phyloP scores from a whole-genome alignment of 1,140 invertebrate genomes.

The Sycobia sp. region DNA sequence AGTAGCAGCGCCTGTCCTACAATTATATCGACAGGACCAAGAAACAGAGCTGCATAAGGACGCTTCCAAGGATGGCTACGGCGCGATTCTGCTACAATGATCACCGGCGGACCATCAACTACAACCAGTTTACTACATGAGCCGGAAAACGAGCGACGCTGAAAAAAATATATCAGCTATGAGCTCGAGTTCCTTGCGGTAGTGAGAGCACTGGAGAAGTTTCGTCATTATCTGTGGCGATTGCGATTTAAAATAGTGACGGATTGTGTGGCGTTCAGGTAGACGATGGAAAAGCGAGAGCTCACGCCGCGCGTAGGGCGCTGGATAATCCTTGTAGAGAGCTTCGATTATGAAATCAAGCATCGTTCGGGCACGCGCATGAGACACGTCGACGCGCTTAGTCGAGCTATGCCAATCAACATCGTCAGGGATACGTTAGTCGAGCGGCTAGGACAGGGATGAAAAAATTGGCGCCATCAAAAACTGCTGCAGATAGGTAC shows the following conservation, averaged over 20 bases:
- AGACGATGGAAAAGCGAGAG: background rate
- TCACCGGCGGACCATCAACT: too few species aligned
- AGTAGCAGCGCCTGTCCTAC: too few species aligned
- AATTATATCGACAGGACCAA: constrained; percentile 4
- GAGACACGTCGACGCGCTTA: background rate
- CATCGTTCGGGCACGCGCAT: background rate
- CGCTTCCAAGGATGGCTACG: too few species aligned
- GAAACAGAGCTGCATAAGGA: constrained; percentile 36
- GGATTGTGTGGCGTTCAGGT: background rate
- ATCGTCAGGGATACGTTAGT: background rate
- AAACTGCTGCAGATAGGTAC: too few species aligned
- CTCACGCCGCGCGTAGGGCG: background rate
- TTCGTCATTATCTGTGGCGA: background rate
- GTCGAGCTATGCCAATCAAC: background rate
- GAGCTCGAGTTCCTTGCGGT: background rate
- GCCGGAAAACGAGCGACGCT: background rate
- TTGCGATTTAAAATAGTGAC: background rate
- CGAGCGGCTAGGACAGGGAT: background rate
- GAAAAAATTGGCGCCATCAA: background rate
- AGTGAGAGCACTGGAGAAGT: too few species aligned
- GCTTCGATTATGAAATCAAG: background rate
- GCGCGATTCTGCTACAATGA: background rate
- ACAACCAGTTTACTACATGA: background rate
- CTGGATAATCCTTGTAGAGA: background rate
- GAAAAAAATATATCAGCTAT: background rate